These are phyloP conservation scores for Thryonomys swinderianus DNA, from an alignment of 2,113 vertebrate genomes.

Conservation along the genomic window DNA sequence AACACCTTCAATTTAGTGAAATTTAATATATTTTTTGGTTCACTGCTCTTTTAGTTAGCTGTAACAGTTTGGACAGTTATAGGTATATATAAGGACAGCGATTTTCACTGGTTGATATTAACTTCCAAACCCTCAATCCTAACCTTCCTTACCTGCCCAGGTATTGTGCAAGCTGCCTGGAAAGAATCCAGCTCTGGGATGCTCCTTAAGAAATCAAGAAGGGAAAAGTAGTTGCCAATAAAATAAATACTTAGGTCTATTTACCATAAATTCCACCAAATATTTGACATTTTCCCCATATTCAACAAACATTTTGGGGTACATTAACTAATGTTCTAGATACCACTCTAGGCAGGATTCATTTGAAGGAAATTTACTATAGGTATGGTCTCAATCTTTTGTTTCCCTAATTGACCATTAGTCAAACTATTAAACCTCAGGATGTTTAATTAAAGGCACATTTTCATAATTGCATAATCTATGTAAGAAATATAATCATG, in stretches of 20 bases:
- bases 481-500: background rate
- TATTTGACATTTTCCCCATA: background rate
- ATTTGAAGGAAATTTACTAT: slow-evolving; percentile 33
- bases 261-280: background rate
- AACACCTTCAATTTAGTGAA: background rate
- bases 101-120: background rate
- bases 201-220: background rate
- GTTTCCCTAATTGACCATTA: background rate
- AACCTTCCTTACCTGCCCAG: background rate
- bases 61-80: background rate
- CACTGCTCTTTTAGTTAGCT: slow-evolving; percentile 2
- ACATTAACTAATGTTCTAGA: background rate
- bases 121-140: background rate
- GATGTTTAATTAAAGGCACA: background rate
- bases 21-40: background rate
- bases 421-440: slow-evolving; percentile 22
- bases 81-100: background rate
- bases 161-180: background rate
- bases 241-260: background rate
- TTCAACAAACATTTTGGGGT: background rate
- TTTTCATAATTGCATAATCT: background rate
- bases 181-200: background rate
- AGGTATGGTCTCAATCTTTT: background rate
- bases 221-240: background rate
- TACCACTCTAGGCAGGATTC: background rate